Percentiles rank a stretch among this genome's conserved stretches.
Evolutionary conservation across 2,797 vertebrate genomes (phyloP).

Genomic region (Echeneis naucrates): DNA sequence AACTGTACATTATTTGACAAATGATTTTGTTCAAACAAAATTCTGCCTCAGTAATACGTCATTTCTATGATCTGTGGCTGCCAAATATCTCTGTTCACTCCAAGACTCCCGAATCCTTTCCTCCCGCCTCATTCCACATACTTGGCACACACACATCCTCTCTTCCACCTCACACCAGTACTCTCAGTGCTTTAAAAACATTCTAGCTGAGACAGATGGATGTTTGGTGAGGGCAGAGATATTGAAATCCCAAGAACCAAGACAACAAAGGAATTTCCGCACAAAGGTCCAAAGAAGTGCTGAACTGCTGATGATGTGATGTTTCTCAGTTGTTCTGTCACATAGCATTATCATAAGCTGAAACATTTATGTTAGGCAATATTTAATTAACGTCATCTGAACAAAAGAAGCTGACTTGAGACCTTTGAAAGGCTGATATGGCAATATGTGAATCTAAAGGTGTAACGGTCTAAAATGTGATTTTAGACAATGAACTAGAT

Average conservation of each 20-base stretch:
- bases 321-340: slow-evolving; percentile 12
- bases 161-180: slow-evolving; percentile 10
- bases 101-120: slow-evolving; percentile 7
- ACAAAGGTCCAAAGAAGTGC: slow-evolving; percentile 9
- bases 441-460: too few relatives aligned
- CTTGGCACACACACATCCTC: background rate
- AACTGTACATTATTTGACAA: background rate
- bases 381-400: slow-evolving; percentile 35
- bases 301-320: slow-evolving; percentile 3
- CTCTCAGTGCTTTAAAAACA: slow-evolving; percentile 19
- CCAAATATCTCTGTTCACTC: background rate
- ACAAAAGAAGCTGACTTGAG: slow-evolving; percentile 21
- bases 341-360: background rate
- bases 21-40: background rate
- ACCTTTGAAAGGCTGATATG: slow-evolving; percentile 24
- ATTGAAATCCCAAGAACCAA: slow-evolving; percentile 27
- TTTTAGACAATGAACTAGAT: too few relatives aligned
- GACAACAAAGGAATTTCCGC: slow-evolving; percentile 13
- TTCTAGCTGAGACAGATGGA: slow-evolving; percentile 10
- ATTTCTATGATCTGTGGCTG: background rate
- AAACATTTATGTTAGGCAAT: background rate
- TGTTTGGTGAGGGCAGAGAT: slow-evolving; percentile 4
- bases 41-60: background rate
- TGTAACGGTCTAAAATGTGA: background rate
- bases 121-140: slow-evolving; percentile 52